Percentiles rank a stretch among this genome's conserved stretches.
Conservation (phyloP, 1,140 invertebrate species). For the Zaprionus nigranus region DNA sequence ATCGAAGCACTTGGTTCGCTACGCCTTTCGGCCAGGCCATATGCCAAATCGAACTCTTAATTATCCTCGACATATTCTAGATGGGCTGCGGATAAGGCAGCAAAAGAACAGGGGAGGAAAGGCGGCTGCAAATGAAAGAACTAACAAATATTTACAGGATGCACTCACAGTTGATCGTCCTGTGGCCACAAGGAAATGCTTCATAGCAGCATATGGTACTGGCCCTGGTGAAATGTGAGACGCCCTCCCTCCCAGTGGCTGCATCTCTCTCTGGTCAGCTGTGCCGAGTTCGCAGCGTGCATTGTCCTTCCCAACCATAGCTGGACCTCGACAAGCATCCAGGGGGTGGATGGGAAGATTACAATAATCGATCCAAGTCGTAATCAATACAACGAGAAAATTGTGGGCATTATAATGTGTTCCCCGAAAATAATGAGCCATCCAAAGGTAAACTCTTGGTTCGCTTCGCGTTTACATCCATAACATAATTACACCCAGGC, state of each 20-base stretch:
- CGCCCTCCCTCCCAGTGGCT: neutral
- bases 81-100: conserved; percentile 15
- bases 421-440: neutral
- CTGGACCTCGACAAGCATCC: neutral
- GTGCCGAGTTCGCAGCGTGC: neutral
- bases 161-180: conserved; percentile 34
- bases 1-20: conserved; percentile 27
- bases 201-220: conserved; percentile 49
- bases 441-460: too few relatives aligned
- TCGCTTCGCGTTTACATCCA: too few relatives aligned
- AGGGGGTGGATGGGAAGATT: neutral
- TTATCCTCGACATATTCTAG: conserved; percentile 19
- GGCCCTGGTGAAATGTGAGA: conserved; percentile 36
- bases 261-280: conserved; percentile 11
- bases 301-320: neutral
- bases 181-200: conserved; percentile 22
- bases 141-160: conserved; percentile 52
- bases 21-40: conserved; percentile 36
- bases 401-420: neutral
- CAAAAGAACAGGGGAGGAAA: conserved; percentile 18
- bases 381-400: neutral
- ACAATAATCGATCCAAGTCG: neutral
- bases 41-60: conserved; percentile 31
- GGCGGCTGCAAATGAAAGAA: conserved; percentile 21
- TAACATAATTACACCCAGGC: too few relatives aligned